Evolutionary conservation across 1,140 invertebrate genomes (phyloP), one percentile per base, ranked within the genome.

Genomic region (Drosophila auraria): DNA sequence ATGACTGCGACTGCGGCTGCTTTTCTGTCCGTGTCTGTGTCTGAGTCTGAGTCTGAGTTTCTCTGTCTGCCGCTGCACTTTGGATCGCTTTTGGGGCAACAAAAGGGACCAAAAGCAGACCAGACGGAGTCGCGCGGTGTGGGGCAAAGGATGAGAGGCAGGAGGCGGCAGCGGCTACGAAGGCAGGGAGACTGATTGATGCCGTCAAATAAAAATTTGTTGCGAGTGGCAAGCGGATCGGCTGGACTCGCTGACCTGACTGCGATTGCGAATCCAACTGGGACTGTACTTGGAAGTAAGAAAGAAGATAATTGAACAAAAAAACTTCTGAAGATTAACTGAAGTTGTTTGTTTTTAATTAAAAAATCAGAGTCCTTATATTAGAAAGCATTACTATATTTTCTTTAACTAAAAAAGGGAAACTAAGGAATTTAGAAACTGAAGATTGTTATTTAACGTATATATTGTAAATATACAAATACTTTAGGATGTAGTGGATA

Each of bases 191-290:
- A 89, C 84, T 87, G 84, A 87, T 87, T 87, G 81, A 87, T 87
- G 84, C 86, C 68, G 86, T 79, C 84, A 87, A 87, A 73, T 72
- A 90, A 87, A 87, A 89, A 84, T 87, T 87, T 84, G 82, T 80
- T 75, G 81, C 70, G 74, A 73, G 60, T 89, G 78, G 68, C 59
- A 73, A 51, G 70, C 70, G 56, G 54, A 59, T 59, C 68, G 58
- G 40, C n/a, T 6, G 56, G 70, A 73, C 70, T 71, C 49, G 47
- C 70, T 70, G 61, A 50, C 69, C 33, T 38, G 53, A 42, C 68
- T 73, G 58, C 62, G 62, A 65, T 44, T 65, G 27, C 58, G 8
- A 62, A 15, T 62, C 40, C 63, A 30, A 15, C 4, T 23, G 70
- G 30, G 70, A 73, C 70, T 73, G 70, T 73, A 73, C 70, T 53